Percentiles rank a stretch among this genome's conserved stretches.
phyloP scores from a whole-genome alignment of 2,888 invertebrate species.

The Amiota minor region DNA sequence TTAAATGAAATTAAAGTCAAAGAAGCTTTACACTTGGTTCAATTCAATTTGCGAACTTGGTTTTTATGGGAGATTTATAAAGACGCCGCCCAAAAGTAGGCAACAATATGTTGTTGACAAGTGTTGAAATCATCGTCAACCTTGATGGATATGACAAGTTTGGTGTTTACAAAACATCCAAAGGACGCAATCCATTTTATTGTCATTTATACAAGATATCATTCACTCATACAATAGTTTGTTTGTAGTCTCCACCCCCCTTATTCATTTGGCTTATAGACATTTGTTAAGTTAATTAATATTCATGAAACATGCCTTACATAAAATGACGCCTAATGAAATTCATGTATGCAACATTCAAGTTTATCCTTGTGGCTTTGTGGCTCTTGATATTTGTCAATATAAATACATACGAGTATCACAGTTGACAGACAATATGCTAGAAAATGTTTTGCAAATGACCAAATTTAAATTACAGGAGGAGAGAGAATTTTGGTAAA shows the following conservation, averaged over 20 bases:
- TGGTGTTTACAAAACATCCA: not conserved
- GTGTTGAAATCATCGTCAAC: conserved; percentile 7
- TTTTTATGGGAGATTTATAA: not conserved
- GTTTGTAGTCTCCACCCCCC: not conserved
- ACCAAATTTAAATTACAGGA: not conserved
- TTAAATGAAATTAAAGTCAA: not conserved
- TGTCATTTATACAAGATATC: not conserved
- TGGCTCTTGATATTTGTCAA: not conserved
- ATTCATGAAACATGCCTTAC: not conserved
- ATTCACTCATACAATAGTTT: not conserved
- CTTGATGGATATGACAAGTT: not conserved
- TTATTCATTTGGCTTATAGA: not conserved
- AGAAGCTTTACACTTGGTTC: not conserved
- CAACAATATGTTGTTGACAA: not conserved
- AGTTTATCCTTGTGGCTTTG: not conserved
- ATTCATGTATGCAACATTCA: not conserved
- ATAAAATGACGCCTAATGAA: not conserved
- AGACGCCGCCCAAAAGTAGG: not conserved
- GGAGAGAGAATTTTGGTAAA: no score
- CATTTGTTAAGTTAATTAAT: conserved; percentile 19
- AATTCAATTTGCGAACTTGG: not conserved
- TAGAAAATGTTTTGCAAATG: not conserved
- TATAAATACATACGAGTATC: no score
- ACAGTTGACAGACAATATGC: not conserved
- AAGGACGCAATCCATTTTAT: not conserved